Conservation (phyloP, 2,113 vertebrate genomes). For the Platichthys flesus region DNA sequence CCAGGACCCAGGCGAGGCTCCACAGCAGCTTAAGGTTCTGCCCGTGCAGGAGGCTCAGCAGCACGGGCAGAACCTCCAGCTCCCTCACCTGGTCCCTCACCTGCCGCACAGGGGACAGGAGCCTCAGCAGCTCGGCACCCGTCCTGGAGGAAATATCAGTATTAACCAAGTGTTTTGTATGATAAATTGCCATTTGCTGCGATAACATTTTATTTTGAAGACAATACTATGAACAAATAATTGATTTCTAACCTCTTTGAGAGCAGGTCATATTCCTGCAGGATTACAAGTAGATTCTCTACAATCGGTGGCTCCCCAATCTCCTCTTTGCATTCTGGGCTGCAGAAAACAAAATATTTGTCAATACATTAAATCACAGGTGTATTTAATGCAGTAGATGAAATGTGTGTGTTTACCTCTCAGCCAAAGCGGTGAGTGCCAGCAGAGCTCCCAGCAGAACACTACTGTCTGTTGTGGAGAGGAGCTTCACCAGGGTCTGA, state of each 20-base stretch:
- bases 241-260: constrained; percentile 84
- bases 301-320: constrained; percentile 87
- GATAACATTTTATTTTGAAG: background rate
- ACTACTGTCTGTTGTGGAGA: constrained; percentile 84
- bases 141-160: constrained; percentile 74
- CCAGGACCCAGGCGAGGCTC: constrained; percentile 90
- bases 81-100: constrained; percentile 88
- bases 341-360: constrained; percentile 59
- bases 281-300: constrained; percentile 88
- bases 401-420: constrained; percentile 79
- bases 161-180: background rate
- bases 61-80: constrained; percentile 86
- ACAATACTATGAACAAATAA: background rate
- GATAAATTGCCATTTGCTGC: too few species aligned
- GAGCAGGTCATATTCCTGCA: constrained; percentile 89
- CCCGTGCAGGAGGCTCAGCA: constrained; percentile 89
- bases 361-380: background rate
- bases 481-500: constrained; percentile 88
- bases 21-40: constrained; percentile 89
- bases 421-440: constrained; percentile 86
- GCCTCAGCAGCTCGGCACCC: constrained; percentile 87
- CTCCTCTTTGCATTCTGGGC: constrained; percentile 86
- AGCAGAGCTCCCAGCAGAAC: constrained; percentile 89
- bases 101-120: constrained; percentile 84
- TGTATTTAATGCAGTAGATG: background rate